phyloP scores from a whole-genome alignment of 2,113 vertebrate species.

The Chaetura pelagica region DNA sequence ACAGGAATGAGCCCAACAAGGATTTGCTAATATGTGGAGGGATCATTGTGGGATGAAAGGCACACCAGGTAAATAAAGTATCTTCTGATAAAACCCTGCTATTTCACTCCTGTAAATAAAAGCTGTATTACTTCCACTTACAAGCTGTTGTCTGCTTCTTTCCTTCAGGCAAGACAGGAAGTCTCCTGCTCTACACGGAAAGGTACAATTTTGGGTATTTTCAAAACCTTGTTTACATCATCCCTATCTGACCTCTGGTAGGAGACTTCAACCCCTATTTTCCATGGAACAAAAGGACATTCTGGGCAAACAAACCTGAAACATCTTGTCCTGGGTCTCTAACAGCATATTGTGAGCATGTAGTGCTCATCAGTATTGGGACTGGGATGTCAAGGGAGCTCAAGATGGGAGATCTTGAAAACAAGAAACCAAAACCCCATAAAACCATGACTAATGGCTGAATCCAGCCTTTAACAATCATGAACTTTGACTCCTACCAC shows the following conservation, averaged over 20 bases:
- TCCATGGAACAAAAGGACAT: not conserved
- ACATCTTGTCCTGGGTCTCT: not conserved
- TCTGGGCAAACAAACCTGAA: not conserved
- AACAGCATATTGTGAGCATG: not conserved
- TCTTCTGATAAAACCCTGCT: not conserved
- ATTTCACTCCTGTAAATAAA: not conserved
- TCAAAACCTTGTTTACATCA: not conserved
- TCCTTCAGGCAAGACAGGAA: not conserved
- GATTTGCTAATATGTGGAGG: fast-evolving
- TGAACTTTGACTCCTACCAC: not conserved
- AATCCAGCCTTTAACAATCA: not conserved
- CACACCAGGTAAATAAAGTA: not conserved
- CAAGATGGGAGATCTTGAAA: not conserved
- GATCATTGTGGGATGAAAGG: not conserved
- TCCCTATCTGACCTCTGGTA: not conserved
- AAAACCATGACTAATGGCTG: not conserved
- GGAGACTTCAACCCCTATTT: not conserved
- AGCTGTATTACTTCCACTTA: not conserved
- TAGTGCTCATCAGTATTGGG: not conserved
- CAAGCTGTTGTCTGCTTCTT: not conserved
- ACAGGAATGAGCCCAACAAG: not conserved
- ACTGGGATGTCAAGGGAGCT: not conserved
- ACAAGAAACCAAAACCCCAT: not conserved
- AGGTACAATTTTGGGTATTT: not conserved
- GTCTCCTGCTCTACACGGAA: not conserved